Evolutionary conservation across 2,113 vertebrate species (phyloP).

Genomic region (Macquaria ambigua): DNA sequence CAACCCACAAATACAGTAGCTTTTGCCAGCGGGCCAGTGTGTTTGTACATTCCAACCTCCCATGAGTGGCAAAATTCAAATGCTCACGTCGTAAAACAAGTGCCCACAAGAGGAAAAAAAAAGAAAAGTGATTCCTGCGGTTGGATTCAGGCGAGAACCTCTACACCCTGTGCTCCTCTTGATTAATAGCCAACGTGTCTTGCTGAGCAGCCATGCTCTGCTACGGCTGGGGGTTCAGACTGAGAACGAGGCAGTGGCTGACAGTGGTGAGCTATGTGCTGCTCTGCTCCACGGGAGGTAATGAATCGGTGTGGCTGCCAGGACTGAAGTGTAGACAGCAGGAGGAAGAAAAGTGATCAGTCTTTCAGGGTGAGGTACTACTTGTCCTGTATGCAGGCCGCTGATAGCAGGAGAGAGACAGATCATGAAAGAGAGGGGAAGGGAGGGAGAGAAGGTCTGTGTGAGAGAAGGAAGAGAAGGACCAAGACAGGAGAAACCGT

Average conservation of each 20-base stretch:
- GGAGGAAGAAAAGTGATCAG: constrained; percentile 69
- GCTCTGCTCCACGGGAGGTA: constrained; percentile 68
- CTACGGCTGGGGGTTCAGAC: constrained; percentile 52
- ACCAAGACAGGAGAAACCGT: background rate
- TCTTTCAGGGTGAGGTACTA: constrained; percentile 58
- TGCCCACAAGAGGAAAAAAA: constrained; percentile 21
- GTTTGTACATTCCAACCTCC: background rate
- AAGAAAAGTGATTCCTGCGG: constrained; percentile 37
- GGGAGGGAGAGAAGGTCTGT: background rate
- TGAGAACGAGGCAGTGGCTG: constrained; percentile 44
- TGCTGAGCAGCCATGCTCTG: constrained; percentile 55
- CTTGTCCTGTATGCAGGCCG: constrained; percentile 51
- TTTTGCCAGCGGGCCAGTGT: background rate
- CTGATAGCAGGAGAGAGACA: constrained; percentile 48
- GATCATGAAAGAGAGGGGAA: constrained; percentile 18
- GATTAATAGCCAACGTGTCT: constrained; percentile 65
- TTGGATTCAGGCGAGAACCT: constrained; percentile 22
- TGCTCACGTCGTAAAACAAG: constrained; percentile 30
- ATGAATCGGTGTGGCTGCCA: constrained; percentile 71
- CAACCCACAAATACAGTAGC: background rate
- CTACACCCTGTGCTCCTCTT: constrained; percentile 25
- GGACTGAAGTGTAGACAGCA: constrained; percentile 66
- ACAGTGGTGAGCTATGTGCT: constrained; percentile 66
- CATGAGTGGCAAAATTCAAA: constrained; percentile 34
- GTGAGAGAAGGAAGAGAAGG: background rate